A percentile compares a stretch with the other conserved stretches of the same genome.
phyloP scores from a whole-genome alignment of 35 echinoderm and acorn worm species.

The Apostichopus parvimensis region DNA sequence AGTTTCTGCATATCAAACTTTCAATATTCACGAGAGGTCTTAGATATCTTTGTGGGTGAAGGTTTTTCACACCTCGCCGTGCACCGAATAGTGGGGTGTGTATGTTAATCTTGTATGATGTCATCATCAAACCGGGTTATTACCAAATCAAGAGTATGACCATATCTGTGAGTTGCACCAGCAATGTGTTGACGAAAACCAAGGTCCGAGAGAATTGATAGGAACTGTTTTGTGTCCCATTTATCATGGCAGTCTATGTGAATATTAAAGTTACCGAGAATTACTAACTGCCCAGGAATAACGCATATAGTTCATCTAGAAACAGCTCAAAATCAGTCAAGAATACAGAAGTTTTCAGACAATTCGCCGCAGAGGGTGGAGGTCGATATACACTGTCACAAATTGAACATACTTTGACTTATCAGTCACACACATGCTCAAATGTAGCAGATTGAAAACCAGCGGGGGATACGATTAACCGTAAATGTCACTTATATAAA shows the following conservation, averaged over 20 bases:
- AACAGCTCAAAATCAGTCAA: conserved; percentile 61
- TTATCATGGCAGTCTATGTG: conserved; percentile 60
- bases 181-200: conserved; percentile 51
- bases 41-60: too few relatives aligned
- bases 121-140: not conserved
- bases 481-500: too few relatives aligned
- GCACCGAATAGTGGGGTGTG: too few relatives aligned
- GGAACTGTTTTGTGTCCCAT: conserved; percentile 43
- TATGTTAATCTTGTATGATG: not conserved
- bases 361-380: conserved; percentile 38
- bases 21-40: not conserved
- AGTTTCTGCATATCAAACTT: too few relatives aligned
- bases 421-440: conserved; percentile 29
- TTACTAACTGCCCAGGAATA: conserved; percentile 24
- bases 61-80: too few relatives aligned
- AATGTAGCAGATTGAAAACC: not conserved
- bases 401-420: conserved; percentile 5
- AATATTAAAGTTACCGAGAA: conserved; percentile 70
- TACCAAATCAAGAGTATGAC: conserved; percentile 61
- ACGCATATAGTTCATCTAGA: conserved; percentile 9
- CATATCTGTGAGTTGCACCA: conserved; percentile 55
- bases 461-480: too few relatives aligned
- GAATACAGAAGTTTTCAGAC: conserved; percentile 27
- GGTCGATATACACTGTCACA: conserved; percentile 64
- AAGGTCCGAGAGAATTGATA: not conserved